These are phyloP conservation scores for Stratiomys singularior DNA, from an alignment of 2,888 invertebrate species.

Conservation along the genomic window DNA sequence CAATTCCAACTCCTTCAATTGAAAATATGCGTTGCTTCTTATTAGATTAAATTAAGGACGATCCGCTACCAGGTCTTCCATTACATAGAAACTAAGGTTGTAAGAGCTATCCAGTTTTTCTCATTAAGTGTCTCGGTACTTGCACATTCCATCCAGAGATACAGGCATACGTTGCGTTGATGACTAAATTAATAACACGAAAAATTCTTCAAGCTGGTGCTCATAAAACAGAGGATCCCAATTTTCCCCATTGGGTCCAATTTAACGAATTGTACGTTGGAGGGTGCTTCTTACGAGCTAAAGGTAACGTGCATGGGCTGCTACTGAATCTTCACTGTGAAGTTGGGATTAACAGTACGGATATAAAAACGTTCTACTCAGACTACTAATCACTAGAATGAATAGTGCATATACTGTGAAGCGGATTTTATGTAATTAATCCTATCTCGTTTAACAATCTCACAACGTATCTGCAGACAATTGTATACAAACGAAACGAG, in stretches of 20 bases:
- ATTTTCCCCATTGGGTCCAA: constrained; percentile 16
- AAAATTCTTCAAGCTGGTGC: not conserved
- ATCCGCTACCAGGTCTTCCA: too few relatives aligned
- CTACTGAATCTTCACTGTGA: not conserved
- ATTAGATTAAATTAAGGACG: too few relatives aligned
- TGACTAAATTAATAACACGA: not conserved
- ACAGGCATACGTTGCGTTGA: not conserved
- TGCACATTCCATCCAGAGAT: too few relatives aligned
- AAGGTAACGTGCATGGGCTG: not conserved
- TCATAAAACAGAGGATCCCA: constrained; percentile 17
- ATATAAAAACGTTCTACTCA: constrained; percentile 21
- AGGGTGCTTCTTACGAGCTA: not conserved
- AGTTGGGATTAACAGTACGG: constrained; percentile 12
- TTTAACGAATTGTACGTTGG: constrained; percentile 23
- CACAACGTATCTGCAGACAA: not conserved
- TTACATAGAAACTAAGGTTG: too few relatives aligned
- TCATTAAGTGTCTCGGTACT: too few relatives aligned
- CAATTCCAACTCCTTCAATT: too few relatives aligned
- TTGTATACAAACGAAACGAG: not conserved
- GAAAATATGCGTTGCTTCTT: too few relatives aligned
- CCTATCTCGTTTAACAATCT: constrained; percentile 1
- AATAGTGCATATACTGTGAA: not conserved
- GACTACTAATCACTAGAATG: constrained; percentile 40
- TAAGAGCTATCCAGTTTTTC: too few relatives aligned
- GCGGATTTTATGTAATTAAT: constrained; percentile 1